Base-by-base conservation (phyloP, 2,113 vertebrate species). In the Etheostoma cragini region DNA sequence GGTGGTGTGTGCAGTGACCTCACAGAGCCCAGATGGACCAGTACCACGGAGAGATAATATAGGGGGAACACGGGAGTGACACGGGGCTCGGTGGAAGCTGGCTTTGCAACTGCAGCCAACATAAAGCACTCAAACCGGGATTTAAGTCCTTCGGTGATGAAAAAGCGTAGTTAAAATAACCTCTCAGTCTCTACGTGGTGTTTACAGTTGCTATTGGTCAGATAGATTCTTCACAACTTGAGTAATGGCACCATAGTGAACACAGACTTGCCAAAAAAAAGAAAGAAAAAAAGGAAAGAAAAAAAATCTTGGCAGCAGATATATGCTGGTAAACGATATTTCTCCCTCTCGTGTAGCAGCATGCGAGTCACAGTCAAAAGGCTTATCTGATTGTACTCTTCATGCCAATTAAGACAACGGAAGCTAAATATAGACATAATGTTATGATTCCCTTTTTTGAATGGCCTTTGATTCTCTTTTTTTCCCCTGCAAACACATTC, bases 1-100 rank as follows among this genome's bases (percentile, higher is more conserved):
- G 93, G 93, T 93, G 93, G 93, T 11, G 86, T 92, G 93, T 93
- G 88, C 91, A 90, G 83, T 94, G 93, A 94, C 92, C 93, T 92
- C 87, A 90, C 87, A 81, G 73, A 88, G 92, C 88, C 92, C 93
- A 93, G 88, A 93, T 93, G 93, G 93, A 92, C 85, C 82, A 53
- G 62, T 67, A 68, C 76, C 56, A 76, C 83, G 54, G 76, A 77
- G 87, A 86, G 70, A n/a, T 61, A 82, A 79, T 78, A 80, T 73
- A 83, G 75, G 87, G 82, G 81, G 52, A 15, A 80, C 81, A 74
- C 56, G 82, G 80, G 62, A 89, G 68, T 54, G 82, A 87, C 88
- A 85, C 6, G 38, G 78, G 75, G 87, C 84, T 84, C 19, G 56
- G 56, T 24, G 66, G 76, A 73, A 54, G 80, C 71, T 64, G 67